Evolutionary conservation across 2,888 invertebrate genomes (phyloP), one percentile per base, ranked within the genome.

Genomic region (Steinernema hermaphroditum): DNA sequence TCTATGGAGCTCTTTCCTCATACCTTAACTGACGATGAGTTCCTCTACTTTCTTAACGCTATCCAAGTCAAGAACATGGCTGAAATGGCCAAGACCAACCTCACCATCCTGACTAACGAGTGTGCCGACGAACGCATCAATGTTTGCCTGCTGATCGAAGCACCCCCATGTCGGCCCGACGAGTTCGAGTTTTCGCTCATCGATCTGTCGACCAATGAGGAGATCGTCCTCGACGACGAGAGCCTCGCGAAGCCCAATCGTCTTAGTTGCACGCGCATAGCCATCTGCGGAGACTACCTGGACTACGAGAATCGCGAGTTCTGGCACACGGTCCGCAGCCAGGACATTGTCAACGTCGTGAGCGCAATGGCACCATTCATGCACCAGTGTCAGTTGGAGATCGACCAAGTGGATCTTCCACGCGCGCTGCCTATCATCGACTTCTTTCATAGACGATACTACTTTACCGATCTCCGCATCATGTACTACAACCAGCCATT

Each of bases 261-360:
- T 8, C 2, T 54, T 54, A 12, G 12, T 27, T 54, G 54, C 27
- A 54, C 54, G 22, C 22, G 22, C 8, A 54, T 54, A 22, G 54
- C 54, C 54, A 27, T 54, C 54, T 22, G 22, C 27, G 54, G 54
- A 2, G 54, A 54, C 54, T 54, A 24, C 27, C 27, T 54, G 24
- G 54, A 54, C 54, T 54, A 24, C 16, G 54, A 54, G 54, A 27
- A 54, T 16, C 54, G 54, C 54, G 54, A 54, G 6, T 54, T 54
- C 54, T 54, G 54, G 54, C 54, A 27, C 27, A 54, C 54, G 6
- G 54, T 54, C 6, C 22, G 24, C 27, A 54, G 24, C 54, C 54
- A 22, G 9, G 54, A 54, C 24, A 27, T 27, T 16, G 54, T 54
- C 2, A 22, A 54, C 12, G 54, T 54, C 6, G 24, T 54, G 24